Base-by-base conservation (phyloP, 2,113 vertebrate genomes). In the Archocentrus centrarchus region DNA sequence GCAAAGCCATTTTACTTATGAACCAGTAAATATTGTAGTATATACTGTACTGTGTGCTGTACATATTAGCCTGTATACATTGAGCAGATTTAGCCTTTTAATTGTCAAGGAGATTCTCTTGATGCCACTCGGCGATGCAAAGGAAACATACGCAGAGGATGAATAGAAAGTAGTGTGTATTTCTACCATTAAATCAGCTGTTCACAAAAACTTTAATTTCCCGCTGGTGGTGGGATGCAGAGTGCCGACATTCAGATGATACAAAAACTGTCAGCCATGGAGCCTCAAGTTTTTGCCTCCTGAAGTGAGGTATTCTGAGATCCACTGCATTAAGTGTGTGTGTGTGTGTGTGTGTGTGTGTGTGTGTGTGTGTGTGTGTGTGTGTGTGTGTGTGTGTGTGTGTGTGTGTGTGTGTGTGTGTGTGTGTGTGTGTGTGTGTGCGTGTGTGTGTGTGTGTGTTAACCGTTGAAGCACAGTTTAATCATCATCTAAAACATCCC, bases 401-500 rank as follows among this genome's bases (percentile, higher is more conserved):
- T 11, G 39, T 10, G 8, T 39, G 30, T 3, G 6, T 81, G 59
- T 73, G 53, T 75, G 53, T 73, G 59, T 82, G 59, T 11, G 39
- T 11, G 9, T 41, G 32, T 6, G 53, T 76, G 59, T 83, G 59
- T 41, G 39, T 41, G 10, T 41, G 39, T 41, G 39, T 41, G 39
- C 77, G 6, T 81, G 59, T 73, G 53, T 75, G 53, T 73, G 59
- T 82, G 59, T 11, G 39, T 10, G 8, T 39, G 30, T 3, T 32
- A 32, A 32, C 37, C 37, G 7, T 37, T 37, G 37, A 37, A 37
- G 85, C 17, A 79, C 60, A 83, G 84, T 24, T 88, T 87, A 86
- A 88, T 83, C 60, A 86, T 87, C 88, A 59, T 86, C 73, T 76
- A 82, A 79, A 27, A 7, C 47, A 22, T n/a, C 47, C 77, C 20